Evolutionary conservation across 1,140 invertebrate species (phyloP).

Genomic region (Pygmarrhopalites habei): DNA sequence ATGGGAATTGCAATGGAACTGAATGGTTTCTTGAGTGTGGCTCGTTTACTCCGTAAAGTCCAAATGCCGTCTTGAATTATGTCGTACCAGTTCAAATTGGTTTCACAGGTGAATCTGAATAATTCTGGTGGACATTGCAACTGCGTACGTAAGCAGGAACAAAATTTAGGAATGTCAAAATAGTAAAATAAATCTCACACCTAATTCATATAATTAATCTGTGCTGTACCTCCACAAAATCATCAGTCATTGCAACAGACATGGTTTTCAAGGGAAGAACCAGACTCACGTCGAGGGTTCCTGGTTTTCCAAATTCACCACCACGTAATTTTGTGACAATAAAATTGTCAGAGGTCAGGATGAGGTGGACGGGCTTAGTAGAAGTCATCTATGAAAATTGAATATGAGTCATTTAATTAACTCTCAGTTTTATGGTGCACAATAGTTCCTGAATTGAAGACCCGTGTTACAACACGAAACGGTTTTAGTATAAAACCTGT

Average conservation of each 20-base stretch:
- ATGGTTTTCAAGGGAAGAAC: constrained; percentile 29
- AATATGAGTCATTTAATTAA: neutral
- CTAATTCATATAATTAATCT: too few species aligned
- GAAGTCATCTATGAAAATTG: neutral
- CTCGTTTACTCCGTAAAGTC: neutral
- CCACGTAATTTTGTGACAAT: constrained; percentile 31
- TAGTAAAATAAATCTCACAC: neutral
- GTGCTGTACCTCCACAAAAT: constrained; percentile 1
- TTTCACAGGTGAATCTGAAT: neutral
- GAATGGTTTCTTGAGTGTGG: constrained; percentile 6
- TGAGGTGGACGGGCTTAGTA: constrained; percentile 23
- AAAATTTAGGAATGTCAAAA: neutral
- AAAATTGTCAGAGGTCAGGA: constrained; percentile 34
- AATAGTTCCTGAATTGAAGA: neutral
- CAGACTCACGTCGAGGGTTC: constrained; percentile 20
- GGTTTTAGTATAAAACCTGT: too few species aligned
- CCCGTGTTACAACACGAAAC: too few species aligned
- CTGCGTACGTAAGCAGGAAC: neutral
- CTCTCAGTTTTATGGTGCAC: neutral
- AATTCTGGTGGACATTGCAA: constrained; percentile 1
- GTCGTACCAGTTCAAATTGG: constrained; percentile 3
- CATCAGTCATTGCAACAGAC: constrained; percentile 4
- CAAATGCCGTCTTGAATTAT: constrained; percentile 8
- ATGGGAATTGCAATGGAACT: constrained; percentile 1
- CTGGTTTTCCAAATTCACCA: constrained; percentile 29